Evolutionary conservation across 1,140 invertebrate genomes (phyloP), one percentile per base, ranked within the genome.

Genomic region (Euura lappo): DNA sequence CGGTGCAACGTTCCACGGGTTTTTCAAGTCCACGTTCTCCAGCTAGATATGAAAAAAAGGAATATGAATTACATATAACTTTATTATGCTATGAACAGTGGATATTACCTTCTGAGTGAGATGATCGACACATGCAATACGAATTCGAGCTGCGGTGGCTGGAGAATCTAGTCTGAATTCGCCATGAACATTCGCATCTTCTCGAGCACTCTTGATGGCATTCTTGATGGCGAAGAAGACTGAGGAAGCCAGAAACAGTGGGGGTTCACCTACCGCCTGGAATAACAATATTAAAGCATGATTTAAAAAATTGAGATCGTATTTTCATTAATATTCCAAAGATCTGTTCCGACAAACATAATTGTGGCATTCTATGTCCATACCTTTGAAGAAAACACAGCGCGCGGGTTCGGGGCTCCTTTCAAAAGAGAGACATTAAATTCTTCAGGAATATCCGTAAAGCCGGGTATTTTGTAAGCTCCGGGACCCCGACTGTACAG

Each of bases 381-480:
- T 81, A 96, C 96, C 92, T 99, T 99, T 6, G 97, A 98, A 1
- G 97, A 98, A 84, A 95, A 98, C 6, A 99, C 94, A 67, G 96
- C 97, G 81, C 93, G 90, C 6, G 94, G 93, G 90, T 99, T 99
- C 2, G 94, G 90, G 47, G 93, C 92, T 42, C 95, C 94, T 85
- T 96, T 96, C 0, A 99, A 88, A 47, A 99, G 86, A 13, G 96
- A 94, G 0, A 99, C 97, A 85, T 98, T 97, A 81, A 99, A 98
- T 84, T 97, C 93, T 72, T 89, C 88, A 1, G 97, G 97, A 81
- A 98, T 97, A 81, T 98, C 95, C 3, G 92, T 91, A 84, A 95
- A 96, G 4, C 94, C 94, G 11, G 97, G 97, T 72, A 99, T 91
- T 88, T 99, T 99, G 80, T 99, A 99, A 65, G 92, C 92, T 8